Conservation (phyloP, 2,113 vertebrate genomes). For the Corythornis madagascariensis region DNA sequence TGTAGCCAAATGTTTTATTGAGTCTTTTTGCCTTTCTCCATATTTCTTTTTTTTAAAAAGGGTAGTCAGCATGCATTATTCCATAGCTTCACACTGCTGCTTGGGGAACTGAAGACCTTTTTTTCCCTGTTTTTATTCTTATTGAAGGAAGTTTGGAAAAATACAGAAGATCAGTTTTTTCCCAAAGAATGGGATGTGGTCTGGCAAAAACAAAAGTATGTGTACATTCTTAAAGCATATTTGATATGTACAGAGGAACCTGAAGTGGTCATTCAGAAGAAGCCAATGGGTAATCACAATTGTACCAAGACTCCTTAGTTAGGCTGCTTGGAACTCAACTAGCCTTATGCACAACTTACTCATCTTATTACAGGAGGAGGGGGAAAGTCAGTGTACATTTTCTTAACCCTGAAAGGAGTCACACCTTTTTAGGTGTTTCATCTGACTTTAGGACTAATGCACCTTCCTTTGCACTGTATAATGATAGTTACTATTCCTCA, state of each 20-base stretch:
- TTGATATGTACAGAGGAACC: not conserved
- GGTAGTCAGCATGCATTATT: not conserved
- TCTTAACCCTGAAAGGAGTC: constrained; percentile 39
- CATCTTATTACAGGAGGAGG: not conserved
- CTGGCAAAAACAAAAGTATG: not conserved
- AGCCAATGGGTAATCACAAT: not conserved
- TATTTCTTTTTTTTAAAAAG: not conserved
- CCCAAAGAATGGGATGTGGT: not conserved
- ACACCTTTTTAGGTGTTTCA: constrained; percentile 1
- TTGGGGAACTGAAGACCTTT: not conserved
- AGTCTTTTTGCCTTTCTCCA: not conserved
- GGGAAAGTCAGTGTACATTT: constrained; percentile 12
- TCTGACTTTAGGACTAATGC: not conserved
- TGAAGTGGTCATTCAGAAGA: not conserved
- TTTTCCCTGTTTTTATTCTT: not conserved
- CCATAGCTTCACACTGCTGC: not conserved
- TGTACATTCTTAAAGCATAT: not conserved
- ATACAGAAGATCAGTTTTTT: not conserved
- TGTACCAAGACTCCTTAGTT: not conserved
- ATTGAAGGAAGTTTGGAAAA: not conserved
- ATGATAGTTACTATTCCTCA: not conserved
- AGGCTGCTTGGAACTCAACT: not conserved
- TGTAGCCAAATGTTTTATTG: not conserved
- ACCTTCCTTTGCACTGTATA: not conserved
- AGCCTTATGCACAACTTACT: constrained; percentile 6